Base-by-base conservation (phyloP, 2,797 vertebrate genomes). In the Antennarius maculatus region DNA sequence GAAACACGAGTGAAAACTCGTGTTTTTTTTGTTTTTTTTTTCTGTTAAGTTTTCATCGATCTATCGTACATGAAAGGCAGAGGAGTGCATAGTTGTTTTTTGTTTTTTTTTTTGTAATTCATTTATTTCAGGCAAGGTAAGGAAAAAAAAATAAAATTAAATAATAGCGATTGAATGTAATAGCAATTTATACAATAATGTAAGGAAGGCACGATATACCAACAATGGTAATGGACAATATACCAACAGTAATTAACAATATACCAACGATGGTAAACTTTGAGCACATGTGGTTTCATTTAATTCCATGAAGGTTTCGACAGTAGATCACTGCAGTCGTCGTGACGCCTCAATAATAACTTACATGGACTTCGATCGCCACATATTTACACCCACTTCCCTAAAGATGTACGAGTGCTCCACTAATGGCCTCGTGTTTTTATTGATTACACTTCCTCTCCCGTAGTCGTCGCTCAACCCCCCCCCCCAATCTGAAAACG, bases 361-460 rank as follows among this genome's bases (percentile, higher is more conserved):
- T 78, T 37, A 49, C 65, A 55, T 60, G 67, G 47, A 69, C 77
- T 85, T 85, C 84, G 76, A 84, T 84, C 47, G 29, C 49, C 69
- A 55, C 18, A 6, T 71, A 78, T 68, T 85, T 71, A 73, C 72
- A 68, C 79, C 80, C 55, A 66, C 80, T 61, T 80, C 87, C 78
- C 80, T 54, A 45, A 84, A 84, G 81, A 90, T 86, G 87, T 84
- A 81, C 81, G 82, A 86, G 72, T 10, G 66, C 74, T 76, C 77
- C 80, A 80, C 86, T 89, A 89, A 90, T 91, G 87, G 85, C 85
- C 72, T 84, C 80, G 68, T 89, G 86, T 88, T 88, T 86, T 69
- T 86, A 89, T 88, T 84, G 88, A 90, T 90, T 77, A 75, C 61
- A 55, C 17, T 52, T 69, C n/a, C 52, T 23, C 49, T 81, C 68